phyloP scores from a whole-genome alignment of 2,797 vertebrate species.

The Staurois parvus region DNA sequence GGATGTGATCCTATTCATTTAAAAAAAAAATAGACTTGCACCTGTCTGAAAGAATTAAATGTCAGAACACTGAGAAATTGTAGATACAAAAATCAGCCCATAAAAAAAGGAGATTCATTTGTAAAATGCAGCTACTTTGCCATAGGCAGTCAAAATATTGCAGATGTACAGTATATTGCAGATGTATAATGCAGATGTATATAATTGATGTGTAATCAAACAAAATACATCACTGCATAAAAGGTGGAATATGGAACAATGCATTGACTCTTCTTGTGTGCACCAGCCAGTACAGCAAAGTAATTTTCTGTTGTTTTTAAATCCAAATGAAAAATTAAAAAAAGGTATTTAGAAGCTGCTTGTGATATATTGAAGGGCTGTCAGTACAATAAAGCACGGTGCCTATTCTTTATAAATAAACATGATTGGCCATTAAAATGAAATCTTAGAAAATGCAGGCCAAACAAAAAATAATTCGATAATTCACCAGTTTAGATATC shows the following conservation, averaged over 20 bases:
- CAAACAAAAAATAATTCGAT: slow-evolving; percentile 31
- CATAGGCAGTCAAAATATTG: too few species aligned
- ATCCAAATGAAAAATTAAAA: background rate
- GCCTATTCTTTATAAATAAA: background rate
- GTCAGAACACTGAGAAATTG: too few species aligned
- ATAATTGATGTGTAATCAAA: too few species aligned
- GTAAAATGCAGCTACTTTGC: too few species aligned
- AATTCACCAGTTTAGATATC: slow-evolving; percentile 18
- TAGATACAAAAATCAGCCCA: too few species aligned
- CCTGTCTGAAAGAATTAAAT: too few species aligned
- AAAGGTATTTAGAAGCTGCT: background rate
- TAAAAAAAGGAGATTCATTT: too few species aligned
- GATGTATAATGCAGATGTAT: too few species aligned
- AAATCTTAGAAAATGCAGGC: slow-evolving; percentile 21
- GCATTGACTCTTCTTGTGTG: background rate
- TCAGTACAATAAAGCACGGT: background rate
- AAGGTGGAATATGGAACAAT: background rate
- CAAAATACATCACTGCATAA: too few species aligned
- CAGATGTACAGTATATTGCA: too few species aligned
- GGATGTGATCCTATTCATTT: too few species aligned
- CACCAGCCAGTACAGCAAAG: background rate
- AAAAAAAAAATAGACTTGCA: too few species aligned
- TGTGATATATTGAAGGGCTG: background rate
- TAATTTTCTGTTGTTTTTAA: background rate
- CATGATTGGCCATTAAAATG: slow-evolving; percentile 15